Evolutionary conservation across 1,140 invertebrate genomes (phyloP).

Genomic region (Ips typographus): DNA sequence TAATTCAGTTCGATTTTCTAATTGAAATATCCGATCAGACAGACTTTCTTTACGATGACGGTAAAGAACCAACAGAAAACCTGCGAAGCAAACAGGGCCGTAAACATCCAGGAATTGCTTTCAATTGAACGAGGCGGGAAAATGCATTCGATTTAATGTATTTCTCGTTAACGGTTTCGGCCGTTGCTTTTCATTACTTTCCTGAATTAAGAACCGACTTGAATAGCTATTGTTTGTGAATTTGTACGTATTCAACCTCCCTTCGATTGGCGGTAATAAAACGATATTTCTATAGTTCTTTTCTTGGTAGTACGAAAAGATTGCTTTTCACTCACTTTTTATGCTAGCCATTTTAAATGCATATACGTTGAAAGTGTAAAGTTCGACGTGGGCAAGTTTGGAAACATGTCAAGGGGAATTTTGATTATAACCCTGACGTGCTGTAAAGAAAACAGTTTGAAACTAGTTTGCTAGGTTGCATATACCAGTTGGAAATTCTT

Average conservation of each 20-base stretch:
- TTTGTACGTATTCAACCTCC: neutral
- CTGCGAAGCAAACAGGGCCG: constrained; percentile 6
- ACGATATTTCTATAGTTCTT: neutral
- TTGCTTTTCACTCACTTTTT: neutral
- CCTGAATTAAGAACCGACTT: constrained; percentile 5
- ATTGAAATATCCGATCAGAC: too few species aligned
- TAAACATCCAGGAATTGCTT: constrained; percentile 20
- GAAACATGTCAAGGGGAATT: constrained; percentile 7
- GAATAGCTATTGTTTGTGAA: constrained; percentile 4
- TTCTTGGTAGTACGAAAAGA: neutral
- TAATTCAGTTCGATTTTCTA: too few species aligned
- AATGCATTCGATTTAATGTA: constrained; percentile 22
- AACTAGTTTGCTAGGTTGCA: neutral
- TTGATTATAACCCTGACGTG: constrained; percentile 1
- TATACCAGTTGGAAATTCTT: neutral
- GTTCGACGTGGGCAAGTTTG: neutral
- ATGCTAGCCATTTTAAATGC: neutral
- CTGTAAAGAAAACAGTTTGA: constrained; percentile 10
- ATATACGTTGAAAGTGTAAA: constrained; percentile 1
- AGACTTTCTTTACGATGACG: too few species aligned
- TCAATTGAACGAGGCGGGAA: constrained; percentile 18
- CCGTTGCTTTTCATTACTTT: constrained; percentile 17
- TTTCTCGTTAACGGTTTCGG: constrained; percentile 13
- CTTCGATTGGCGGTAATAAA: neutral
- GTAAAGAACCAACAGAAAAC: neutral